A percentile compares a stretch with the other conserved stretches of the same genome.
Conservation (phyloP, 2,113 vertebrate genomes). For the Choloepus hoffmanni region DNA sequence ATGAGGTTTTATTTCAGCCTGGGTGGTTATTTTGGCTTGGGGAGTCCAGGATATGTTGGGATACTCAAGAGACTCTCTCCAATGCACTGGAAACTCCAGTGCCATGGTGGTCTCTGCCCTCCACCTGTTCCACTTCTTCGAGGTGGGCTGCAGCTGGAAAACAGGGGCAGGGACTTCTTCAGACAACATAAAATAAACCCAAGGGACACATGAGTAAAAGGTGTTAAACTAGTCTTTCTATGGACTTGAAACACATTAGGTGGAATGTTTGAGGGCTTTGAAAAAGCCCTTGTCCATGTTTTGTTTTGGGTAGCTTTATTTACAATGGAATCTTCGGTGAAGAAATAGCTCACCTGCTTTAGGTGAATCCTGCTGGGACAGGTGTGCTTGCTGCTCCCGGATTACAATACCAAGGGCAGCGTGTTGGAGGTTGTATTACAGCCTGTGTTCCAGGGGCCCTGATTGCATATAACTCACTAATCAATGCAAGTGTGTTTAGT, state of each 20-base stretch:
- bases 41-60: background rate
- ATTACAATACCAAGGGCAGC: background rate
- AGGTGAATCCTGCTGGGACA: background rate
- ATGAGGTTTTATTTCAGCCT: background rate
- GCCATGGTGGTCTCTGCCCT: background rate
- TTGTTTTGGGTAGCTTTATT: background rate
- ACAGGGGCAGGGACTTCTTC: background rate
- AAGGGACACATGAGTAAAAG: fast-evolving
- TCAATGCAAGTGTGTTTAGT: no score
- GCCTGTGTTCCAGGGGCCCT: background rate
- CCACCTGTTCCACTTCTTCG: background rate
- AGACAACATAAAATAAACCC: background rate
- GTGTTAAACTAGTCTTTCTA: background rate
- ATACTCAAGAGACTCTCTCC: background rate
- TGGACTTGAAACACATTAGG: background rate
- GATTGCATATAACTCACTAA: background rate
- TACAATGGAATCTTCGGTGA: background rate
- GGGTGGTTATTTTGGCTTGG: background rate
- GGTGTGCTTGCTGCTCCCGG: background rate
- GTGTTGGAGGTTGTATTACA: background rate
- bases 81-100: background rate
- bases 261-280: background rate
- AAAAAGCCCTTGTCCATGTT: background rate
- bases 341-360: background rate
- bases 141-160: background rate